Base-by-base conservation (phyloP, 2,797 vertebrate genomes). In the Aplochiton taeniatus region DNA sequence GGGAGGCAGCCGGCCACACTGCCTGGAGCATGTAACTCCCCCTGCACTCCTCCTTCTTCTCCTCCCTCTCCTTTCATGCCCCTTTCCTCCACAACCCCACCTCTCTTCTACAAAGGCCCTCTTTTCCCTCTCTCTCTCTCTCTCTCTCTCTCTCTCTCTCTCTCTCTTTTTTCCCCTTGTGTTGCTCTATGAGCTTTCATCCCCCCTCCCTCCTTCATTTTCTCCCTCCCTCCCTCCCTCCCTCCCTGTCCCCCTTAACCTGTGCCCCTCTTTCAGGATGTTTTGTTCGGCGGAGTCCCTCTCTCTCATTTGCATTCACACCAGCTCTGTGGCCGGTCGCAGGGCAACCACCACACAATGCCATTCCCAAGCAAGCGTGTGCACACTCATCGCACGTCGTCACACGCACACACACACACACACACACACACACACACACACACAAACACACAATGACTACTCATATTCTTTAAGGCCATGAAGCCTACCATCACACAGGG, bases 301-400 rank as follows among this genome's bases (percentile, higher is more conserved):
- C 75, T 41, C 61, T 68, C 82, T 87, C 80, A 84, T 89, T 88
- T 81, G 80, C 76, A 89, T 89, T 89, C 86, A 77, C 76, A 61
- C 66, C 60, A 78, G 81, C 76, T 45, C 66, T 59, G 69, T 65
- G 77, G 72, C 69, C 61, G 79, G 77, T 84, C 65, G 17, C 75
- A 78, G 66, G 80, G 66, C 70, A 79, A 75, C 59, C 62, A 16
- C 10, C 6, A 68, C 56, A 47, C 55, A 73, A 68, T 64, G 53
- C 47, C 50, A 58, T 45, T 20, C 53, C 48, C 42, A 59, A 58
- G 52, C 54, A n/a, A 66, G 49, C 47, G 18, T 48, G 16, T n/a
- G 53, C 57, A 50, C 47, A 60, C 61, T 47, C 56, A 42, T n/a
- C 51, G 9, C 58, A 69, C 44, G 46, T 55, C 46, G 44, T 43